Evolutionary conservation across 2,797 vertebrate genomes (phyloP).

Genomic region (Peromyscus melanophrys): DNA sequence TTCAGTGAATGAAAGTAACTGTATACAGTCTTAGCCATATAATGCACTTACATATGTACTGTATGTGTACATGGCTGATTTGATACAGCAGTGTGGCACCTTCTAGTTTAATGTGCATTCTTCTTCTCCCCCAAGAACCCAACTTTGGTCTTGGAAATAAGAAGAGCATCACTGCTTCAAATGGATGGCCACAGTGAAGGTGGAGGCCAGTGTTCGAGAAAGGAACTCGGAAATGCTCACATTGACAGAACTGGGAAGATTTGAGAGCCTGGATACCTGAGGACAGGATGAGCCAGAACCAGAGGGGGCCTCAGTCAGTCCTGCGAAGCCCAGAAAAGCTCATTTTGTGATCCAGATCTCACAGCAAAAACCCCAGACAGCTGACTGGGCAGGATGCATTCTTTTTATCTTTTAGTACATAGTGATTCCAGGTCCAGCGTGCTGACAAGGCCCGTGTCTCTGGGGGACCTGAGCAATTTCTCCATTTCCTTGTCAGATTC

Average conservation of each 20-base stretch:
- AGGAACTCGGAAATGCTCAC: not conserved
- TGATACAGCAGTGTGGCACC: not conserved
- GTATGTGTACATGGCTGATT: not conserved
- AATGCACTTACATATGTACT: not conserved
- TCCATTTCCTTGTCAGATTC: constrained; percentile 18
- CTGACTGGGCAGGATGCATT: not conserved
- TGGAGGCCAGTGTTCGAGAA: not conserved
- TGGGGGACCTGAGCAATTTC: not conserved
- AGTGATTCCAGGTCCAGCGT: constrained; percentile 12
- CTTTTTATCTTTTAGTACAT: not conserved
- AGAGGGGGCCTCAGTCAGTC: not conserved
- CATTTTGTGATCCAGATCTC: not conserved
- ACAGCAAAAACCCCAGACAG: not conserved
- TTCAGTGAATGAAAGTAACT: not conserved
- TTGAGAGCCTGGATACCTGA: not conserved
- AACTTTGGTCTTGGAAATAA: not conserved
- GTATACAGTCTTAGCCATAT: not conserved
- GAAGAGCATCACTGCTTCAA: not conserved
- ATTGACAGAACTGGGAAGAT: not conserved
- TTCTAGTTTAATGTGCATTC: constrained; percentile 15
- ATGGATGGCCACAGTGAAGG: not conserved
- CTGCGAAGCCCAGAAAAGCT: not conserved
- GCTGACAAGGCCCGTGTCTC: not conserved
- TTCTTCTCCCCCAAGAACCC: not conserved
- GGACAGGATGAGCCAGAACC: not conserved